phyloP scores from a whole-genome alignment of 1,140 invertebrate genomes.

The Trachymyrmex cornetzi region DNA sequence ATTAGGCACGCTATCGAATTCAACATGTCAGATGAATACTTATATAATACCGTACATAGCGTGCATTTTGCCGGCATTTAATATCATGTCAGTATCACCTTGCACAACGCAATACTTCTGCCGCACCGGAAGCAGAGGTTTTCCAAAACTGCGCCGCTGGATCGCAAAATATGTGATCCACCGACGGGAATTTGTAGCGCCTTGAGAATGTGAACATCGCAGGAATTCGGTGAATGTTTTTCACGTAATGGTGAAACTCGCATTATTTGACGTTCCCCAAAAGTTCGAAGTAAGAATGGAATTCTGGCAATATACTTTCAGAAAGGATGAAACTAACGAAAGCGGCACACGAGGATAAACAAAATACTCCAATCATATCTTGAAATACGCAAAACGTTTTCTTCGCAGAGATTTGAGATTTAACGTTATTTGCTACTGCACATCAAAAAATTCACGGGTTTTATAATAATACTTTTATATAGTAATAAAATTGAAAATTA shows the following conservation, averaged over 20 bases:
- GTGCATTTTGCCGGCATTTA: slow-evolving; percentile 26
- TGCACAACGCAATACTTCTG: slow-evolving; percentile 50
- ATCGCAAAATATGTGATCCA: slow-evolving; percentile 57
- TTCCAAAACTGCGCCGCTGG: slow-evolving; percentile 57
- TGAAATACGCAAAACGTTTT: background rate
- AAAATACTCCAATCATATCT: background rate
- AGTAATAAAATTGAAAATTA: background rate
- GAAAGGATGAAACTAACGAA: slow-evolving; percentile 4
- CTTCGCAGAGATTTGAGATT: background rate
- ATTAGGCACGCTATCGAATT: background rate
- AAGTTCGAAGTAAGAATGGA: slow-evolving; percentile 59
- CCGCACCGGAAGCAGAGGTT: slow-evolving; percentile 22
- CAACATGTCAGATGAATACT: background rate
- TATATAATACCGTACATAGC: background rate
- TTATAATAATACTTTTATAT: background rate
- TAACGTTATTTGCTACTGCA: background rate
- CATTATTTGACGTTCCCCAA: slow-evolving; percentile 59
- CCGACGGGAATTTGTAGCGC: slow-evolving; percentile 47
- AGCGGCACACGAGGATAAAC: background rate
- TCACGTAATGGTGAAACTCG: slow-evolving; percentile 58
- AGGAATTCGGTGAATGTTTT: slow-evolving; percentile 59
- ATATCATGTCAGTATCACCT: slow-evolving; percentile 50
- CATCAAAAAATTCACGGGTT: background rate
- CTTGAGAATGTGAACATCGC: slow-evolving; percentile 64
- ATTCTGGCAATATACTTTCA: slow-evolving; percentile 60